Evolutionary conservation across 2,797 vertebrate species (phyloP), one percentile per base, ranked within the genome.

Genomic region (Pantherophis alleghaniensis): DNA sequence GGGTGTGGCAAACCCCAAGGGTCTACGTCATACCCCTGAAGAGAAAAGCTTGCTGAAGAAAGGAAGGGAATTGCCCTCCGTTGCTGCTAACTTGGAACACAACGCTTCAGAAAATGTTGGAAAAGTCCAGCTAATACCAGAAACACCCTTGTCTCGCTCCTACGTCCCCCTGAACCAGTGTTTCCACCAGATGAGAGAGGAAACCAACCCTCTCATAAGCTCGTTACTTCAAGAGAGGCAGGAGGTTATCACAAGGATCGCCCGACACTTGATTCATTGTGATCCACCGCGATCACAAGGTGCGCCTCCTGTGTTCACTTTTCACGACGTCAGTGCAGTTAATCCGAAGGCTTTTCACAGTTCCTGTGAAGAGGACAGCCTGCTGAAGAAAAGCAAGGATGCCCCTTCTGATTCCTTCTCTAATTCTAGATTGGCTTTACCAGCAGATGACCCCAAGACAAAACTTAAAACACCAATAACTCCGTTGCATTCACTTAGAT

Each of bases 221-320:
- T 99, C 98, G 26, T 97, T 99, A 96, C 98, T 99, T 94, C 99
- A 99, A 96, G 99, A 99, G 96, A 97, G 99, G 91, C 99, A 99
- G 96, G 99, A 99, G 92, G 98, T 99, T 79, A 99, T 99, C 26
- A 99, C 99, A 93, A 98, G 99, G 96, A 99, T 99, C 56, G 99
- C 99, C 90, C 99, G 99, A 51, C 98, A 99, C 96, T 97, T 99
- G 95, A 99, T 99, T 94, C 99, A 99, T 96, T 99, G 99, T 37
- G 99, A 99, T 96, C 99, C 98, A 18, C 97, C 98, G 0, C 97
- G 98, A 51, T 98, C 99, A 10, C 98, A 98, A 2, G 96, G 98
- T 55, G 97, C 98, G 57, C 98, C 97, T 0, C 98, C 93, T 74
- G 98, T 98, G 56, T 98, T 99, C 92, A 97, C 97, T 91, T 88